These are phyloP conservation scores for Agrochola circellaris DNA, from an alignment of 2,888 invertebrate genomes.

Conservation along the genomic window DNA sequence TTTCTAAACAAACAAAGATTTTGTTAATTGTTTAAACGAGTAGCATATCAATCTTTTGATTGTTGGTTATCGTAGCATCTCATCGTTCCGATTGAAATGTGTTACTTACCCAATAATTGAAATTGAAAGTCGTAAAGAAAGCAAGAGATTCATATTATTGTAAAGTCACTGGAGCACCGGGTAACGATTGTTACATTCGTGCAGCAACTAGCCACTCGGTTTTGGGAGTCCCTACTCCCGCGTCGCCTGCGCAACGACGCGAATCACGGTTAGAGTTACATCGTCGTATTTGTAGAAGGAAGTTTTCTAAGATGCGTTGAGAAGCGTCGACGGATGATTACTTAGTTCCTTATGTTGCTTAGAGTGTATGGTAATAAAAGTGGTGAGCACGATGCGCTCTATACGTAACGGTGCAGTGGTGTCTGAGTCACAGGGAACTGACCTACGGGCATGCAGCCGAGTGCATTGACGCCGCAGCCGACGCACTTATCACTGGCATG, in stretches of 20 bases:
- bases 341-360: conserved; percentile 5
- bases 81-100: conserved; percentile 68
- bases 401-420: conserved; percentile 88
- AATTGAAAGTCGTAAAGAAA: conserved; percentile 86
- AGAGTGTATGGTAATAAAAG: conserved; percentile 69
- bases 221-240: conserved; percentile 67
- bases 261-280: conserved; percentile 62
- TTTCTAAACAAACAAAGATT: conserved; percentile 49
- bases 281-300: conserved; percentile 54
- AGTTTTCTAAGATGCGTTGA: background rate
- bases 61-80: conserved; percentile 56
- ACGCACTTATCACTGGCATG: conserved; percentile 88
- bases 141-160: conserved; percentile 82
- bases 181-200: conserved; percentile 84
- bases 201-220: conserved; percentile 76
- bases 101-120: conserved; percentile 77
- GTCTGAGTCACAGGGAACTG: conserved; percentile 90
- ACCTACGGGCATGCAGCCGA: conserved; percentile 89
- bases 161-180: conserved; percentile 87
- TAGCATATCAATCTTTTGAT: conserved; percentile 48
- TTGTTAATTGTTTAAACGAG: conserved; percentile 55
- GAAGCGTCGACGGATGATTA: conserved; percentile 48
- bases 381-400: conserved; percentile 83
- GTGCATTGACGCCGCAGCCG: conserved; percentile 88
- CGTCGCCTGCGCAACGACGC: conserved; percentile 35